phyloP scores from a whole-genome alignment of 2,797 vertebrate genomes.

The Clarias platycephalus region DNA sequence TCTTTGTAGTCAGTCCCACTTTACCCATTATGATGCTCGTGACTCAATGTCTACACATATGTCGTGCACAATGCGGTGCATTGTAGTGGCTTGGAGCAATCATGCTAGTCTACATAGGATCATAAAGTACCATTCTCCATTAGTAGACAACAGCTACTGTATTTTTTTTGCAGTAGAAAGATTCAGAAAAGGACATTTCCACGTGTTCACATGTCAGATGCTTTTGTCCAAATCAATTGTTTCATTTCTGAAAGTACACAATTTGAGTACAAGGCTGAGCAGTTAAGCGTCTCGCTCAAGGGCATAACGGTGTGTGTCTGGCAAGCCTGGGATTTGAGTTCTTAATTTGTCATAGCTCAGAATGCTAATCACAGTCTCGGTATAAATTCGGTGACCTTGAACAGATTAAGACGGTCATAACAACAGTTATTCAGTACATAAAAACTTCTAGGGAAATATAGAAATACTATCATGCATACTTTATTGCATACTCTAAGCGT shows the following conservation, averaged over 20 bases:
- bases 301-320: neutral
- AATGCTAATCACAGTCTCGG: neutral
- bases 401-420: neutral
- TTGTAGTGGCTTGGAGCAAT: neutral
- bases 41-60: neutral
- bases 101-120: neutral
- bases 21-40: too few relatives aligned
- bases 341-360: neutral
- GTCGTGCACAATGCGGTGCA: neutral
- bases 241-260: neutral
- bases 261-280: neutral
- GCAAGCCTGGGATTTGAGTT: neutral
- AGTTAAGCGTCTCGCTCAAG: constrained; percentile 12
- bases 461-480: neutral
- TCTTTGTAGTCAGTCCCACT: too few relatives aligned
- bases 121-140: neutral
- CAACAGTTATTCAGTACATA: too few relatives aligned
- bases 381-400: constrained; percentile 2
- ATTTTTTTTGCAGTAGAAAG: neutral
- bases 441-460: neutral
- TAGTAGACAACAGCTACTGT: too few relatives aligned
- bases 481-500: too few relatives aligned
- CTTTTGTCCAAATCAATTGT: neutral
- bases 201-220: neutral
- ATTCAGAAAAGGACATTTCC: neutral